Base-by-base conservation (phyloP, 2,888 invertebrate genomes). In the Molanna angustata region DNA sequence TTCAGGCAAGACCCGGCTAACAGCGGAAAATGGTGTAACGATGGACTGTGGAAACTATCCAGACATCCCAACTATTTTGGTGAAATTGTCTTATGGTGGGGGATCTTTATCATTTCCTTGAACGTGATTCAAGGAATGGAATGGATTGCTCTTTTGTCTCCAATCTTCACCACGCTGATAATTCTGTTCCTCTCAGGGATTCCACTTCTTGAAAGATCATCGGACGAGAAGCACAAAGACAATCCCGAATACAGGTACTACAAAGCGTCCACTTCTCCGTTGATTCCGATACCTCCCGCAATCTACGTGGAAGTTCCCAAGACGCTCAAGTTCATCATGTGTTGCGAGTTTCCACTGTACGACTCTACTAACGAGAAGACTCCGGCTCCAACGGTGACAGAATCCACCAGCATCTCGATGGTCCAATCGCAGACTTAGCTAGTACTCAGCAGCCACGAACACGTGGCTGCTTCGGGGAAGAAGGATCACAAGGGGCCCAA, bases 1-100 rank as follows among this genome's bases (percentile, higher is more conserved):
- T 95, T 94, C 68, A 83, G 91, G 58, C 89, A 90, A 65, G 91
- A 94, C 69, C 89, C 92, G 1, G 80, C 80, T 0, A 95, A 95
- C 68, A 87, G 90, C 69, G 94, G 94, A 21, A 90, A 88, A 70
- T 94, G 93, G 88, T 94, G 94, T 69, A 91, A 93, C 66, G 90
- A 90, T 64, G 94, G 91, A 2, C 71, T 92, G 7, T 95, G 94
- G 94, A 82, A 88, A 32, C 70, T 92, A 37, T 94, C 94, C 0
- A 79, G 95, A 56, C 94, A 95, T 72, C 95, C 95, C 0, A 95
- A 95, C 69, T 95, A 94, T 68, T 94, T 95, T 67, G 95, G 95
- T 0, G 95, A 95, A 74, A 90, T 94, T 9, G 81, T 92, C 0
- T 79, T 95, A 13, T 94, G 95, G 94, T 90, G 94, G 89, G 94